These are phyloP conservation scores for Helostoma temminkii DNA, from an alignment of 2,797 vertebrate species.

Conservation along the genomic window DNA sequence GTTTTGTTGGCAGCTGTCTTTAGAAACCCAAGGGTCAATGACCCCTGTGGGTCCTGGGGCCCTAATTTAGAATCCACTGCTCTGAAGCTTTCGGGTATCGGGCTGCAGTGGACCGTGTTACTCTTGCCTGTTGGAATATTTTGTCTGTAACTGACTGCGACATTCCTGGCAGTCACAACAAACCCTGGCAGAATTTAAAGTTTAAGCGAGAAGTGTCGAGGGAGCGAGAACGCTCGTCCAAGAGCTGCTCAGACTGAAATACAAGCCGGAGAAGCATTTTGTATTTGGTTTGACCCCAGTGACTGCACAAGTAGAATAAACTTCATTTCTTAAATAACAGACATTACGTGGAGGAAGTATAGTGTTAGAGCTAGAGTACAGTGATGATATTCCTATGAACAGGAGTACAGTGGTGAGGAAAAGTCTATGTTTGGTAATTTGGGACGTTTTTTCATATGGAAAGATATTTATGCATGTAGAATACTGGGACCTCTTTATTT, in stretches of 20 bases:
- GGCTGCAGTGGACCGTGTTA: conserved; percentile 20
- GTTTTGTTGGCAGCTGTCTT: conserved; percentile 53
- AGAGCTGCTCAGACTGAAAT: conserved; percentile 16
- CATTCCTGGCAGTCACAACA: conserved; percentile 67
- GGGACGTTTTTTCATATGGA: no score
- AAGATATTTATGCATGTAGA: no score
- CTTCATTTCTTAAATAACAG: not conserved
- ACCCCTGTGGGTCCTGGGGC: conserved; percentile 35
- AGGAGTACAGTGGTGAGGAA: no score
- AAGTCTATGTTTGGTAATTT: no score
- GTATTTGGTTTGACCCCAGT: not conserved
- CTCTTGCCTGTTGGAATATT: conserved; percentile 39
- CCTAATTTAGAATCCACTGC: conserved; percentile 41
- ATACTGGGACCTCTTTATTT: no score
- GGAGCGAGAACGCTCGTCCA: conserved; percentile 13
- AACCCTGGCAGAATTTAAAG: conserved; percentile 62
- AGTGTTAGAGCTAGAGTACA: not conserved
- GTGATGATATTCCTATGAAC: no score
- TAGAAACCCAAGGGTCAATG: conserved; percentile 13
- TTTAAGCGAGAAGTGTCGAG: conserved; percentile 45
- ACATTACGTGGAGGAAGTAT: not conserved
- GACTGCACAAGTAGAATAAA: not conserved
- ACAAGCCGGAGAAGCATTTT: conserved; percentile 1
- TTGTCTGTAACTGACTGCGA: conserved; percentile 56
- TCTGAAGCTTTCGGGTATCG: conserved; percentile 6